Evolutionary conservation across 2,888 invertebrate species (phyloP), one percentile per base, ranked within the genome.

Genomic region (Drosophila birchii): DNA sequence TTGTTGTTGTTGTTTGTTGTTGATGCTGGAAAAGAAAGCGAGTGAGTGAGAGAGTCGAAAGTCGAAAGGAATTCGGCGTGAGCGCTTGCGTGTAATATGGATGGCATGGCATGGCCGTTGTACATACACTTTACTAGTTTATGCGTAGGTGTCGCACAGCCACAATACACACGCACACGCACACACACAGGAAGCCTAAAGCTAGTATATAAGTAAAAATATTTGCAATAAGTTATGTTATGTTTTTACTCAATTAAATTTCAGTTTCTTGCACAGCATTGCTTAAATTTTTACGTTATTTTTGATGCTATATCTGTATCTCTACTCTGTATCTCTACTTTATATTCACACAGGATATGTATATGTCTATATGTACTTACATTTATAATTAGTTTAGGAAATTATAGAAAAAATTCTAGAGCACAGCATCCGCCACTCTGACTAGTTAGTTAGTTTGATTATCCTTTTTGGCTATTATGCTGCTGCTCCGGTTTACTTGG

Each of bases 71-170:
- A 26, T 66, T 41, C 38, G 43, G 18, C 34, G 45, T 51, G 32
- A 74, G 74, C 74, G 74, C 75, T 41, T 74, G 75, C 74, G 74
- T 60, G 51, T 78, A 36, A 51, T 68, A 29, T 45, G 54, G 44
- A 29, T 45, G 54, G 44, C 49, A 34, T 58, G 20, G 32, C 41
- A 34, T 58, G 20, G 32, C 41, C 51, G 34, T 20, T 18, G 51
- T 55, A 18, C 26, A 43, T 26, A 55, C 55, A 55, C 55, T 29
- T 29, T 55, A 29, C 43, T 43, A 18, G 45, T 51, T 18, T 32
- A 51, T 32, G 53, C 53, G 51, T 51, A 32, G 51, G 53, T 51
- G 53, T 49, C 51, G 20, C 36, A 53, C 51, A 51, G 34, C 51
- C 51, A 36, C 20, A 34, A 34, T 9, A 20, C 51, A 34, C 20